Base-by-base conservation (phyloP, 2,888 invertebrate species). In the Flexamia atlantica region DNA sequence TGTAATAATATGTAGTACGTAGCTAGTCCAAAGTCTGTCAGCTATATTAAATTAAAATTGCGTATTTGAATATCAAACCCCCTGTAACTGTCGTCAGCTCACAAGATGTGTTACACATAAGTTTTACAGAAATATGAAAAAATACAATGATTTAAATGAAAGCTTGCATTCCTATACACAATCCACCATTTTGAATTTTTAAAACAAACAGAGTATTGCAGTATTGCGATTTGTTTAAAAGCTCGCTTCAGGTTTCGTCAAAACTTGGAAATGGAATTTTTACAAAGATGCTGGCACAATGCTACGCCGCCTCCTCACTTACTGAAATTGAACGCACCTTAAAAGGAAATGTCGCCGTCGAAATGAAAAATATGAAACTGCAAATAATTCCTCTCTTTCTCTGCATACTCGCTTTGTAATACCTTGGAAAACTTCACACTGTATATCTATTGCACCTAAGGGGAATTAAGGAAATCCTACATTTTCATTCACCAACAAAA, bases 241-340 rank as follows among this genome's bases (percentile, higher is more conserved):
- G 64, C 64, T 25, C 28, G 28, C 28, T 64, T 12, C 57, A 25
- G 64, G 64, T 64, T 25, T 64, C n/a, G 25, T 28, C 64, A 64
- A 64, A 53, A 64, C 28, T 14, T 64, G 28, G 64, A 30, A 64
- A 64, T 28, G 28, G 64, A 30, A 64, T 64, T 64, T 64, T n/a
- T 1, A 64, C 64, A 64, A 64, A 64, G 64, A 64, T 64, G 14
- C 64, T 28, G 28, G 64, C 30, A 64, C 64, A 64, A 64, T 30
- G 10, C 57, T 57, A 20, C 68, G 68, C 68, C 72, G 42, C 42
- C 72, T 72, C n/a, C 23, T 40, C 72, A 72, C 72, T 72, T 40
- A n/a, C 72, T 30, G 72, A 28, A 40, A 72, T 72, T 72, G 42
- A 36, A 72, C 64, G 40, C 32, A 23, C 42, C 40, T 72, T 42